Percentiles rank a stretch among this genome's conserved stretches.
Conservation (phyloP, 2,888 invertebrate species). For the Resseliella maxima region DNA sequence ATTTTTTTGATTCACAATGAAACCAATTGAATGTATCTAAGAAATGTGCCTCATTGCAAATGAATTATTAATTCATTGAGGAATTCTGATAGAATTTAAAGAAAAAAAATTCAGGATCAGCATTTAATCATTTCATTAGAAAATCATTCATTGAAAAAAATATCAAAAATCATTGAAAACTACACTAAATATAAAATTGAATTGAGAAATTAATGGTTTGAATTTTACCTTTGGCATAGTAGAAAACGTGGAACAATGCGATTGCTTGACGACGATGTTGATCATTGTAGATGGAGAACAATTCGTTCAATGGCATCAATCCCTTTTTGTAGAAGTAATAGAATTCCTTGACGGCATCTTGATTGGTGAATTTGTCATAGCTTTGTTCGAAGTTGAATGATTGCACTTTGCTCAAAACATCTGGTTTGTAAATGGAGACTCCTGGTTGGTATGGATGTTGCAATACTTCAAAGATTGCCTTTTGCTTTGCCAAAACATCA, state of each 20-base stretch:
- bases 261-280: constrained; percentile 69
- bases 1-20: too few species aligned
- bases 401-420: constrained; percentile 58
- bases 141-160: too few species aligned
- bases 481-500: constrained; percentile 58
- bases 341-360: constrained; percentile 71
- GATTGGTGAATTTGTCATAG: constrained; percentile 63
- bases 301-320: constrained; percentile 63
- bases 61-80: too few species aligned
- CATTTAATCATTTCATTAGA: too few species aligned
- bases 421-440: constrained; percentile 55
- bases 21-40: too few species aligned
- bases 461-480: constrained; percentile 58
- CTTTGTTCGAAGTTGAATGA: constrained; percentile 57
- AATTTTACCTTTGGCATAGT: constrained; percentile 71
- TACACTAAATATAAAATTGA: too few species aligned
- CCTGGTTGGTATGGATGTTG: constrained; percentile 58
- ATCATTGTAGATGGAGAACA: constrained; percentile 63
- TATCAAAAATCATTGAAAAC: not conserved
- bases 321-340: constrained; percentile 71
- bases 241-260: constrained; percentile 74
- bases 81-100: too few species aligned
- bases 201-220: too few species aligned
- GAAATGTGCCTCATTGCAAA: too few species aligned
- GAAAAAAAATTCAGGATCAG: too few species aligned